These are phyloP conservation scores for Lepidocolaptes lacrymiger DNA, from an alignment of 2,797 vertebrate genomes.

Conservation along the genomic window DNA sequence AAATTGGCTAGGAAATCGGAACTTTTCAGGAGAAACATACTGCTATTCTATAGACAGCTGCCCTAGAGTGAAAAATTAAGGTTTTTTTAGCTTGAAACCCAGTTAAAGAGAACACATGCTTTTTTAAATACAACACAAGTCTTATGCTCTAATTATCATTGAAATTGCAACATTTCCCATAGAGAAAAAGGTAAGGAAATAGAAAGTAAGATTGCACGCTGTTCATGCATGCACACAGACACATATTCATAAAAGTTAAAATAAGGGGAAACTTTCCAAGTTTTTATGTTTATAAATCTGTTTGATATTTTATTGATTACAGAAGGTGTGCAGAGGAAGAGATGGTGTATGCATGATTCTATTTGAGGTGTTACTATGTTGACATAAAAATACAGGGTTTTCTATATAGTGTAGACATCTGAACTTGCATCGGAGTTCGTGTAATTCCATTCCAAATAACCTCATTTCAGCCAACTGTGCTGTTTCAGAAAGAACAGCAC, in stretches of 20 bases:
- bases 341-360: neutral
- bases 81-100: neutral
- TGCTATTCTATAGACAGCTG: neutral
- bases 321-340: neutral
- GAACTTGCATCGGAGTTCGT: neutral
- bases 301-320: neutral
- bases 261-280: neutral
- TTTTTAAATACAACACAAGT: neutral
- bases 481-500: neutral
- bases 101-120: neutral
- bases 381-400: neutral
- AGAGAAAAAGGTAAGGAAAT: neutral
- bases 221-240: neutral
- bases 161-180: neutral
- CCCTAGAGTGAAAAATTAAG: neutral
- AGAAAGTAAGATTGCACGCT: neutral
- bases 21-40: neutral
- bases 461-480: neutral
- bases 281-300: neutral
- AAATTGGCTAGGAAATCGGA: neutral
- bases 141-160: neutral
- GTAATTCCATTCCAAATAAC: neutral
- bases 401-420: neutral
- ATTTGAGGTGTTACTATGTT: neutral
- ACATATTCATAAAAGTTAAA: neutral